A percentile compares a stretch with the other conserved stretches of the same genome.
These are phyloP conservation scores for Parasteatoda tepidariorum DNA, from an alignment of 1,140 invertebrate genomes.

Conservation along the genomic window DNA sequence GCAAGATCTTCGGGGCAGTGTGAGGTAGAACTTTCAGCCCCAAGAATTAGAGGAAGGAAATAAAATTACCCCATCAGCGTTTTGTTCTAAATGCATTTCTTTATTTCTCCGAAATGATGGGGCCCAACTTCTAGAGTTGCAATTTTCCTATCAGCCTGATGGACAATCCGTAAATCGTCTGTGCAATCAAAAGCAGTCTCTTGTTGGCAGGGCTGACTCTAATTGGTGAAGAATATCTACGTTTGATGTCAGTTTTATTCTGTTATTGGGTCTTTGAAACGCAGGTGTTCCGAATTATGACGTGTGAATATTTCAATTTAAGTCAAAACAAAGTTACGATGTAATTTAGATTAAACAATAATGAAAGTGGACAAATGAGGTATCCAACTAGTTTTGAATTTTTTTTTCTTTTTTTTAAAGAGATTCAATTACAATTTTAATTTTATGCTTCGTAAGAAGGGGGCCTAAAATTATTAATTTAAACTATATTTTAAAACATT, in stretches of 20 bases:
- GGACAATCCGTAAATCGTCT: not conserved
- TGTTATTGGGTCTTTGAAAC: no score
- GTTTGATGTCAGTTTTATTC: not conserved
- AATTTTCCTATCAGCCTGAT: not conserved
- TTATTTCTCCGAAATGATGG: not conserved
- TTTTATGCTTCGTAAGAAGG: no score
- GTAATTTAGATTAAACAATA: no score
- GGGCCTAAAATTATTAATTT: no score
- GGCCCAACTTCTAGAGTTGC: not conserved
- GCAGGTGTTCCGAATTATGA: no score
- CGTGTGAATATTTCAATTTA: no score
- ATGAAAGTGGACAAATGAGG: no score
- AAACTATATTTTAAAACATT: no score
- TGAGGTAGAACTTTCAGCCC: not conserved
- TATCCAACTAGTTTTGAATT: no score
- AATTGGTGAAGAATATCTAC: not conserved
- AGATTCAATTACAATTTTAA: no score
- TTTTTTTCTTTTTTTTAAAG: no score
- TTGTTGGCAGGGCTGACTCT: not conserved
- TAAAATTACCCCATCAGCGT: not conserved
- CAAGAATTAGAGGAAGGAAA: not conserved
- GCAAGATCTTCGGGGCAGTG: not conserved
- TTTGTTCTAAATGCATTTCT: not conserved
- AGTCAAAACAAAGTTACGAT: no score
- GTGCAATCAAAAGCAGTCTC: not conserved